Percentiles rank a stretch among this genome's conserved stretches.
phyloP scores from a whole-genome alignment of 2,113 vertebrate genomes.

The Scalopus aquaticus region DNA sequence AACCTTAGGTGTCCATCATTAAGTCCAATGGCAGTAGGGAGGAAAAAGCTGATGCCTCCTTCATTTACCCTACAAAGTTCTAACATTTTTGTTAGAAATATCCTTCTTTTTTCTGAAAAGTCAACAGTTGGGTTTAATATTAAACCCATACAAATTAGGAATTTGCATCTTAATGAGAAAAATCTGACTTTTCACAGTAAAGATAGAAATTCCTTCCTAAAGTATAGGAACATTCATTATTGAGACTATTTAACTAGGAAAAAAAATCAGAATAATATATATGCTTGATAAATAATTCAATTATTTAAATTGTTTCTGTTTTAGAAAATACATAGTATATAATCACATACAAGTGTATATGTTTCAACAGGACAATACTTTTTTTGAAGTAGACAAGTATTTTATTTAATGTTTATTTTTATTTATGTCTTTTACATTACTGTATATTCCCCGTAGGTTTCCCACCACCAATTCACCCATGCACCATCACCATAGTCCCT shows the following conservation, averaged over 20 bases:
- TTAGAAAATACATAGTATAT: background rate
- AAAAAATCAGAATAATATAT: background rate
- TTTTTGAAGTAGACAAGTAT: too few relatives aligned
- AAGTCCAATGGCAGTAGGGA: too few relatives aligned
- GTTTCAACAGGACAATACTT: background rate
- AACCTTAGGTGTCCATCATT: too few relatives aligned
- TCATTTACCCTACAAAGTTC: too few relatives aligned
- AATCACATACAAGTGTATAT: background rate
- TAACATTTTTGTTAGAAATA: conserved; percentile 3
- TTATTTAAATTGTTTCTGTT: background rate
- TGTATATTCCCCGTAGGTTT: too few relatives aligned
- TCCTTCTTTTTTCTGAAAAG: background rate
- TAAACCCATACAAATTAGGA: background rate
- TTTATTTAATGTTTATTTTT: too few relatives aligned
- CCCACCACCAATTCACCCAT: too few relatives aligned
- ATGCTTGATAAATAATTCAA: background rate
- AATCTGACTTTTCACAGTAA: conserved; percentile 37
- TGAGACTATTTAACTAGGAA: background rate
- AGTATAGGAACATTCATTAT: background rate
- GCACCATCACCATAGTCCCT: too few relatives aligned
- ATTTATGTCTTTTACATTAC: too few relatives aligned
- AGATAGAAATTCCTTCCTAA: background rate
- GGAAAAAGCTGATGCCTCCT: too few relatives aligned
- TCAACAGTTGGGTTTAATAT: background rate
- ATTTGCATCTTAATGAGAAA: conserved; percentile 20